Conservation (phyloP, 2,888 invertebrate species). For the Galerucella nymphaeae region DNA sequence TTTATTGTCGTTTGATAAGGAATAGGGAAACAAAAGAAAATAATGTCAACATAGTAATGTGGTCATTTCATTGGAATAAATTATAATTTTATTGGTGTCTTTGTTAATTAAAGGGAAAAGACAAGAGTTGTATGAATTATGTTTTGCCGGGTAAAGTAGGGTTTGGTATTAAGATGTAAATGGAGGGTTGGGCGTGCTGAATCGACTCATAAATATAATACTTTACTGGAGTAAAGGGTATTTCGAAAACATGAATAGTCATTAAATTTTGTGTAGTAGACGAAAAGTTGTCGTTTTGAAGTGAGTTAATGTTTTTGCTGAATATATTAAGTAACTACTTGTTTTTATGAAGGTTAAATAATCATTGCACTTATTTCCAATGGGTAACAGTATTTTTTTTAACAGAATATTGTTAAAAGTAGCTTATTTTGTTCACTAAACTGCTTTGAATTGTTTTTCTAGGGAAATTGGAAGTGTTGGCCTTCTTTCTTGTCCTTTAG, state of each 20-base stretch:
- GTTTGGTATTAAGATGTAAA: slow-evolving; percentile 28
- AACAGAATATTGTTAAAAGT: too few species aligned
- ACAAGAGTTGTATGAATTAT: slow-evolving; percentile 17
- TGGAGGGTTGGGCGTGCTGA: slow-evolving; percentile 23
- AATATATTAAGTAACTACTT: not conserved
- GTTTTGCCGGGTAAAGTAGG: slow-evolving; percentile 8
- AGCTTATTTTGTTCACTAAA: too few species aligned
- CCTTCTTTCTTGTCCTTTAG: too few species aligned
- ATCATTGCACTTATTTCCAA: too few species aligned
- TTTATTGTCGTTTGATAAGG: not conserved
- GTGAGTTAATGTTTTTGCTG: not conserved
- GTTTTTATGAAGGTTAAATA: not conserved
- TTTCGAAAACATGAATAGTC: slow-evolving; percentile 32
- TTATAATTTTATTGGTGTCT: slow-evolving; percentile 3
- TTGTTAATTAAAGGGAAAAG: slow-evolving; percentile 17
- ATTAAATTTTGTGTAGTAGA: slow-evolving; percentile 24
- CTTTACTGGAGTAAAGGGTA: slow-evolving; percentile 22
- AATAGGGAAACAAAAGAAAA: too few species aligned
- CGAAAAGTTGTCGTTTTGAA: slow-evolving; percentile 7
- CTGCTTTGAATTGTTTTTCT: too few species aligned
- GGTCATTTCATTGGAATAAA: not conserved
- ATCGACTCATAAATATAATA: slow-evolving; percentile 33
- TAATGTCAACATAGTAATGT: too few species aligned
- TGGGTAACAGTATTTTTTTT: too few species aligned
- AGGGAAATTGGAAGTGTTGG: too few species aligned